Base-by-base conservation (phyloP, 2,797 vertebrate genomes). In the Oceanodroma leucorhoa region DNA sequence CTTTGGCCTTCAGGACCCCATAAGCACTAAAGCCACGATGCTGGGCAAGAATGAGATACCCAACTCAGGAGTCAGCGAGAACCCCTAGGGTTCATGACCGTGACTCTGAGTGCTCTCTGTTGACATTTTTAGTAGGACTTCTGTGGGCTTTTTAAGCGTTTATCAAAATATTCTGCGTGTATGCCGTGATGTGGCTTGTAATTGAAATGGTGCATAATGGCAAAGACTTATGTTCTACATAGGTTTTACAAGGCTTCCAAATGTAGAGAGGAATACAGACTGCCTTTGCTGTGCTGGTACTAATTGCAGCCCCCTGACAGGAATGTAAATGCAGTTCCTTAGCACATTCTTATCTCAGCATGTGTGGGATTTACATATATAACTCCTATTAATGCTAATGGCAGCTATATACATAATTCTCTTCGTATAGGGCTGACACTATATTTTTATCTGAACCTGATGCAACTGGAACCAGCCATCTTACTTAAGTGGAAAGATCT, bases 381-480 rank as follows among this genome's bases (percentile, higher is more conserved):
- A 97, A 91, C 95, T 96, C 91, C 85, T 91, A 94, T 96, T 96
- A 96, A 97, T 96, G 89, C 80, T 95, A 96, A 92, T 96, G 87
- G 87, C 4, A 94, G 85, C 85, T 90, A 65, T 41, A 83, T 87
- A 78, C 85, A 84, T 76, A 76, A 86, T 72, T 90, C 46, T 89
- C 72, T 89, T 72, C 85, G 61, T 57, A 51, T 58, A 48, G 91
- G 87, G 50, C 76, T 86, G 72, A 69, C 87, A 65, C 65, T 83
- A 29, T 93, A 89, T 95, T 94, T 94, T 93, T 94, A 88, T 94
- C 90, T 86, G 83, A 85, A 92, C 92, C 77, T 79, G 90, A 86
- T 89, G 85, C 67, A 92, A 92, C 73, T 66, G 62, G 85, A 88
- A 83, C 51, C 75, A 72, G 79, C 36, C 58, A n/a, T 66, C 61